phyloP scores from a whole-genome alignment of 1,140 invertebrate genomes.

The Manduca sexta region DNA sequence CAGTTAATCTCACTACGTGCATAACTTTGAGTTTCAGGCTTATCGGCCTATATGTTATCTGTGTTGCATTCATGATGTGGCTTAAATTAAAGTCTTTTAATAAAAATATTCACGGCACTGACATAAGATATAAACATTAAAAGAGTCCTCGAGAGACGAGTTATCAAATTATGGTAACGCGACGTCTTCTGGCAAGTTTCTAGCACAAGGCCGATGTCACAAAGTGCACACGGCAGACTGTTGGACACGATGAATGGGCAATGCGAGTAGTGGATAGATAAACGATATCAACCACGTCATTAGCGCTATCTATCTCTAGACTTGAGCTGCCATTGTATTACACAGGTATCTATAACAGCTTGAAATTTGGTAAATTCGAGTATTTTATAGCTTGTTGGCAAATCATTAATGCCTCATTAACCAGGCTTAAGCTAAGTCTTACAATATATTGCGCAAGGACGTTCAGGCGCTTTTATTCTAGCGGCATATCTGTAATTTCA shows the following conservation, averaged over 20 bases:
- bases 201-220: slow-evolving; percentile 12
- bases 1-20: slow-evolving; percentile 68
- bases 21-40: slow-evolving; percentile 48
- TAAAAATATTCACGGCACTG: slow-evolving; percentile 4
- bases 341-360: too few species aligned
- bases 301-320: slow-evolving; percentile 20
- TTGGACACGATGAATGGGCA: slow-evolving; percentile 23
- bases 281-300: slow-evolving; percentile 11
- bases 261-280: slow-evolving; percentile 1
- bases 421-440: too few species aligned
- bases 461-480: too few species aligned
- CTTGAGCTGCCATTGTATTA: too few species aligned
- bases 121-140: too few species aligned
- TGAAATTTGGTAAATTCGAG: too few species aligned
- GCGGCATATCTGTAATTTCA: too few species aligned
- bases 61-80: slow-evolving; percentile 36
- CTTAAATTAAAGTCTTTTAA: slow-evolving; percentile 1
- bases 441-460: too few species aligned
- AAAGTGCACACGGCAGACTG: slow-evolving; percentile 13
- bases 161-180: slow-evolving; percentile 11
- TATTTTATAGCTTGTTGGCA: too few species aligned
- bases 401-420: too few species aligned
- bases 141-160: too few species aligned
- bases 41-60: slow-evolving; percentile 26
- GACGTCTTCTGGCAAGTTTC: not conserved